These are phyloP conservation scores for Macrostomum lignano DNA, from an alignment of 1,140 invertebrate genomes.

Conservation along the genomic window DNA sequence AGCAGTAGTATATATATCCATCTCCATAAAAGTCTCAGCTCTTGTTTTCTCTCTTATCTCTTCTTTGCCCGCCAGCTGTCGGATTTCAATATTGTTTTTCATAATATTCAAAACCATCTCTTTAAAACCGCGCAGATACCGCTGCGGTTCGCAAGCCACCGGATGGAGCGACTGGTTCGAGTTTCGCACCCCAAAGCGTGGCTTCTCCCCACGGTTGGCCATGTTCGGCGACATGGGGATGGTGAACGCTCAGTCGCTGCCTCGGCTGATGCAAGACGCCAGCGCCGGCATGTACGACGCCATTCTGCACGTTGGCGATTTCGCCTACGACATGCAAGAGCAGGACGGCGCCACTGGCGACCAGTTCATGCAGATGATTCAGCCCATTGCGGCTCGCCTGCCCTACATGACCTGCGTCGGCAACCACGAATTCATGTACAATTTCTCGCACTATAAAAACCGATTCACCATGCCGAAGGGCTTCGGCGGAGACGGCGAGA, in stretches of 20 bases:
- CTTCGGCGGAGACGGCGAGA: slow-evolving; percentile 34
- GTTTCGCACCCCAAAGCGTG: too few relatives aligned
- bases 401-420: slow-evolving; percentile 28
- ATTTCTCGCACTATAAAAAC: slow-evolving; percentile 53
- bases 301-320: slow-evolving; percentile 49
- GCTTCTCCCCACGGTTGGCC: slow-evolving; percentile 44
- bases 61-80: too few relatives aligned
- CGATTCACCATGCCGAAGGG: slow-evolving; percentile 59
- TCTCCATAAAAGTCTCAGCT: too few relatives aligned
- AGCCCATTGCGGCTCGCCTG: slow-evolving; percentile 18
- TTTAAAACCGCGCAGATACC: too few relatives aligned
- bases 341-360: slow-evolving; percentile 18
- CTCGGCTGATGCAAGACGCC: slow-evolving; percentile 47
- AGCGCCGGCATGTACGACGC: slow-evolving; percentile 50
- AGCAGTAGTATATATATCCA: too few relatives aligned
- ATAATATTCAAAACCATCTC: too few relatives aligned
- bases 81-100: too few relatives aligned
- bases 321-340: slow-evolving; percentile 79
- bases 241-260: slow-evolving; percentile 49
- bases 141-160: too few relatives aligned
- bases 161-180: too few relatives aligned
- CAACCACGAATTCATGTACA: slow-evolving; percentile 29
- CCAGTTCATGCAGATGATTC: slow-evolving; percentile 21
- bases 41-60: too few relatives aligned
- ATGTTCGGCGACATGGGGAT: slow-evolving; percentile 72